Conservation (phyloP, 2,888 invertebrate genomes). For the Melieria picta region DNA sequence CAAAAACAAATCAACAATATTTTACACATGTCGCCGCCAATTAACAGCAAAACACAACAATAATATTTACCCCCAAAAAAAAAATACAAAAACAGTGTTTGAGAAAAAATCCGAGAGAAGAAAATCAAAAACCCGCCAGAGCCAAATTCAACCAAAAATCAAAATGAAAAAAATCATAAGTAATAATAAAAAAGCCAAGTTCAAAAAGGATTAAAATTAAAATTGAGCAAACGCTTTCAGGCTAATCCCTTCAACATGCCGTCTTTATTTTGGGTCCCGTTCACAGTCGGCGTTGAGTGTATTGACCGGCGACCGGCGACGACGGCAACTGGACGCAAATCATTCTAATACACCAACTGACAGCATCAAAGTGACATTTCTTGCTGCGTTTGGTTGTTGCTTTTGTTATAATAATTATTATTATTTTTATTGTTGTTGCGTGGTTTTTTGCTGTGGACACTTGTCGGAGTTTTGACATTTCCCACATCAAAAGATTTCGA, state of each 20-base stretch:
- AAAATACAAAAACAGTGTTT: too few relatives aligned
- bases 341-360: too few relatives aligned
- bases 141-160: constrained; percentile 24
- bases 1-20: constrained; percentile 39
- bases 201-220: constrained; percentile 52
- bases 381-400: not conserved
- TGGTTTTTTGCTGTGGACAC: constrained; percentile 45
- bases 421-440: constrained; percentile 28
- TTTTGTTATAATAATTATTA: constrained; percentile 38
- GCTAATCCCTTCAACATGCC: constrained; percentile 56
- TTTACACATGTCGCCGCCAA: constrained; percentile 59
- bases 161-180: constrained; percentile 19
- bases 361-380: constrained; percentile 14
- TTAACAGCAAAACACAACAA: constrained; percentile 50
- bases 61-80: too few relatives aligned
- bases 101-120: constrained; percentile 50
- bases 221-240: constrained; percentile 55
- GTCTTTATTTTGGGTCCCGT: constrained; percentile 24
- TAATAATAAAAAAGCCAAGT: constrained; percentile 31
- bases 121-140: constrained; percentile 43
- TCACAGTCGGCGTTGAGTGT: constrained; percentile 46
- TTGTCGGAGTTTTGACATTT: constrained; percentile 57
- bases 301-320: not conserved
- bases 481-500: constrained; percentile 61
- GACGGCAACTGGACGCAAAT: too few relatives aligned